These are phyloP conservation scores for Hemibagrus guttatus DNA, from an alignment of 2,797 vertebrate genomes.

Conservation along the genomic window DNA sequence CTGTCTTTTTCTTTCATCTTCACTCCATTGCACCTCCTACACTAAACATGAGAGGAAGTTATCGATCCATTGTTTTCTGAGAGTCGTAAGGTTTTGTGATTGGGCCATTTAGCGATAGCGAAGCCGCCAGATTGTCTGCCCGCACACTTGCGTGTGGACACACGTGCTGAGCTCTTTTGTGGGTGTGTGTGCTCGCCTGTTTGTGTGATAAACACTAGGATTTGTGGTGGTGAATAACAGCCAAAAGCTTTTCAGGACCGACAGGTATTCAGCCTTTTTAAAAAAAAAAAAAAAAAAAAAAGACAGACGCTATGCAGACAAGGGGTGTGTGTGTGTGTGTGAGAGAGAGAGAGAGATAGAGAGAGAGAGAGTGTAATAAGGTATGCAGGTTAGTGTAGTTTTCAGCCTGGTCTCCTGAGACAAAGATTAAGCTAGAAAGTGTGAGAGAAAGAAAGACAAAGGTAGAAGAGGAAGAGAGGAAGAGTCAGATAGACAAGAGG, in stretches of 20 bases:
- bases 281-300: too few species aligned
- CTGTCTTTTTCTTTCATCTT: constrained; percentile 13
- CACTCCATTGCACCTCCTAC: constrained; percentile 9
- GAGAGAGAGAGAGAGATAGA: too few species aligned
- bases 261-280: constrained; percentile 20
- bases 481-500: neutral
- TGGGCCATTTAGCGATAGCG: constrained; percentile 57
- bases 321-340: constrained; percentile 1
- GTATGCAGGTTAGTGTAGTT: constrained; percentile 21
- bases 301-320: constrained; percentile 10
- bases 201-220: constrained; percentile 15
- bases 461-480: constrained; percentile 1
- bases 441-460: neutral
- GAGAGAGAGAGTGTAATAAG: neutral
- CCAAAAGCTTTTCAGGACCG: constrained; percentile 18
- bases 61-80: constrained; percentile 58
- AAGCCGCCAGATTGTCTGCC: constrained; percentile 56
- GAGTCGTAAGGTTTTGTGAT: constrained; percentile 59
- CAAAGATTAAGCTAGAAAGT: constrained; percentile 18
- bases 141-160: constrained; percentile 33
- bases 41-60: constrained; percentile 47
- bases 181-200: constrained; percentile 32
- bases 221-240: constrained; percentile 25
- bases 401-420: constrained; percentile 3
- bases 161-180: neutral